These are phyloP conservation scores for Tonatia bakeri DNA, from an alignment of 2,113 vertebrate genomes.

Conservation along the genomic window DNA sequence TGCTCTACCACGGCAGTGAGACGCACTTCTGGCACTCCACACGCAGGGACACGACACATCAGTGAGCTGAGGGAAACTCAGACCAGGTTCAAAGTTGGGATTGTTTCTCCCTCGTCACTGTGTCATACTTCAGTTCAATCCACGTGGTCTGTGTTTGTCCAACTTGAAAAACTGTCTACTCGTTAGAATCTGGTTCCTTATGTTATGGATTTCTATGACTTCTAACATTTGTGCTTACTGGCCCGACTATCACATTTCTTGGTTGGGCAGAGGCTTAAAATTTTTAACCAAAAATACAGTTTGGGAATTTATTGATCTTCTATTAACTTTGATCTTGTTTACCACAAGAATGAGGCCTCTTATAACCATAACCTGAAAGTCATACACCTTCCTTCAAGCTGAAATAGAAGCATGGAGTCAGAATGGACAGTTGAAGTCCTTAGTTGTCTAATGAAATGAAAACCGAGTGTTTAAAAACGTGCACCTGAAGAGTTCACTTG, in stretches of 20 bases:
- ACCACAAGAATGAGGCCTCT: background rate
- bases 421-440: slow-evolving; percentile 19
- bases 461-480: slow-evolving; percentile 11
- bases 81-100: background rate
- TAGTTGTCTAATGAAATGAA: slow-evolving; percentile 38
- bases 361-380: background rate
- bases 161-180: background rate
- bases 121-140: background rate
- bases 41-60: background rate
- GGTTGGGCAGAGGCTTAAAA: background rate
- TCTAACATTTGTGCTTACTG: background rate
- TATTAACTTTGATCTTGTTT: background rate
- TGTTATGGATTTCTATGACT: background rate
- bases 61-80: slow-evolving; percentile 16
- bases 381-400: background rate
- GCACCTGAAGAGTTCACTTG: background rate
- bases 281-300: background rate
- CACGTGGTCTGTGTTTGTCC: background rate
- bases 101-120: background rate
- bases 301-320: background rate
- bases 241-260: background rate
- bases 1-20: slow-evolving; percentile 58
- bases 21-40: slow-evolving; percentile 28
- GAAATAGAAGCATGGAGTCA: background rate
- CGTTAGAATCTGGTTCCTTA: background rate